Conservation (phyloP, 2,797 vertebrate genomes). For the Neoniphon sammara region DNA sequence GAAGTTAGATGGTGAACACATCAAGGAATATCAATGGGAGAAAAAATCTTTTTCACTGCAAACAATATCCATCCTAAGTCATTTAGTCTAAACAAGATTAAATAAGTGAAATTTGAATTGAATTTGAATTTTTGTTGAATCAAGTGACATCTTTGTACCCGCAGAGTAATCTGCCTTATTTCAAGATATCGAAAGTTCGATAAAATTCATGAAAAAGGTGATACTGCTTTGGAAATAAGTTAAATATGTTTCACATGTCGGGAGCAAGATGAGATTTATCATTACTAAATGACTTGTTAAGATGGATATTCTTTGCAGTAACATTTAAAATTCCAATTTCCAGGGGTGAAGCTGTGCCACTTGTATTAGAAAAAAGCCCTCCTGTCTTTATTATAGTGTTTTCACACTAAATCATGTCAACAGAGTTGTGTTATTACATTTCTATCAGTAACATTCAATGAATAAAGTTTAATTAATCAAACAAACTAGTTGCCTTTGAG, state of each 20-base stretch:
- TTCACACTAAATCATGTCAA: constrained; percentile 42
- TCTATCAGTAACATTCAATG: constrained; percentile 51
- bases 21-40: constrained; percentile 1
- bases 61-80: neutral
- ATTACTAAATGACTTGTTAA: neutral
- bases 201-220: too few species aligned
- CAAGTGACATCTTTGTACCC: neutral
- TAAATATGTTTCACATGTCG: neutral
- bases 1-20: constrained; percentile 10
- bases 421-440: constrained; percentile 53
- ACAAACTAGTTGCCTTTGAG: neutral
- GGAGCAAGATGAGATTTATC: neutral
- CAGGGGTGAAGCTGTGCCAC: constrained; percentile 20
- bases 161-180: too few species aligned
- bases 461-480: constrained; percentile 61
- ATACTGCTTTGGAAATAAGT: too few species aligned
- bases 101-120: too few species aligned
- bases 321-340: neutral
- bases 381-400: constrained; percentile 34
- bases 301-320: neutral
- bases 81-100: neutral
- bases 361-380: constrained; percentile 1
- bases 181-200: neutral
- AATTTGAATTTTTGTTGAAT: too few species aligned
- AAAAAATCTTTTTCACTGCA: neutral